These are phyloP conservation scores for Agrotis exclamationis DNA, from an alignment of 2,888 invertebrate genomes.

Conservation along the genomic window DNA sequence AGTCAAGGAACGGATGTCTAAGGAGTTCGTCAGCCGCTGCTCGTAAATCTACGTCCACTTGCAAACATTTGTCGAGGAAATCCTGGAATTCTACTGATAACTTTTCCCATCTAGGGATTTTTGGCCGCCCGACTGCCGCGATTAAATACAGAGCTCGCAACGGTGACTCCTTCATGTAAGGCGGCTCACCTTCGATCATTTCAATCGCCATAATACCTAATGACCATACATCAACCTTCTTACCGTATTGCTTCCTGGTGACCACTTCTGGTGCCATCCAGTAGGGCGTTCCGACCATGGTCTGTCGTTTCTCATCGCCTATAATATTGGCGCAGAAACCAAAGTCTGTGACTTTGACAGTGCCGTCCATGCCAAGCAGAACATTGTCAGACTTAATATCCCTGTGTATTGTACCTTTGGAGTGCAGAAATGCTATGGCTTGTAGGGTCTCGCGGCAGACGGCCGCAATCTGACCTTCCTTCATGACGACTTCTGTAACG, in stretches of 20 bases:
- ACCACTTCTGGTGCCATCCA: conserved; percentile 99
- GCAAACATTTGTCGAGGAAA: conserved; percentile 97
- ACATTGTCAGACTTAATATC: conserved; percentile 99
- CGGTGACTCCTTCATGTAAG: conserved; percentile 98
- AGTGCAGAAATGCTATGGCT: conserved; percentile 97
- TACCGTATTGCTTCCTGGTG: conserved; percentile 97
- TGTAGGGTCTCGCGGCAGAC: conserved; percentile 96
- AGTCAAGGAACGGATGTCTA: conserved; percentile 94
- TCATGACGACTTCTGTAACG: conserved; percentile 99
- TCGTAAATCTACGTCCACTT: conserved; percentile 95
- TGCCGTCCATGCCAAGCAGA: conserved; percentile 97
- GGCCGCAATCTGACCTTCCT: conserved; percentile 98
- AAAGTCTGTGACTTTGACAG: conserved; percentile 98
- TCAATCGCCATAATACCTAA: conserved; percentile 99
- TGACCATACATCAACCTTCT: conserved; percentile 98
- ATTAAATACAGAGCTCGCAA: conserved; percentile 98
- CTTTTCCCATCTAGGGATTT: conserved; percentile 95
- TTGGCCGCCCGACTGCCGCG: conserved; percentile 98
- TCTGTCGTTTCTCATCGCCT: conserved; percentile 98
- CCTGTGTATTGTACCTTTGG: conserved; percentile 97
- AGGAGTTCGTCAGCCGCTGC: conserved; percentile 95
- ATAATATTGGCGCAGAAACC: conserved; percentile 99
- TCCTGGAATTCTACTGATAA: conserved; percentile 95
- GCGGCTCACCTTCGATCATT: conserved; percentile 98
- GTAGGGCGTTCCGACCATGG: conserved; percentile 99